Base-by-base conservation (phyloP, 2,113 vertebrate genomes). In the Axis porcinus region DNA sequence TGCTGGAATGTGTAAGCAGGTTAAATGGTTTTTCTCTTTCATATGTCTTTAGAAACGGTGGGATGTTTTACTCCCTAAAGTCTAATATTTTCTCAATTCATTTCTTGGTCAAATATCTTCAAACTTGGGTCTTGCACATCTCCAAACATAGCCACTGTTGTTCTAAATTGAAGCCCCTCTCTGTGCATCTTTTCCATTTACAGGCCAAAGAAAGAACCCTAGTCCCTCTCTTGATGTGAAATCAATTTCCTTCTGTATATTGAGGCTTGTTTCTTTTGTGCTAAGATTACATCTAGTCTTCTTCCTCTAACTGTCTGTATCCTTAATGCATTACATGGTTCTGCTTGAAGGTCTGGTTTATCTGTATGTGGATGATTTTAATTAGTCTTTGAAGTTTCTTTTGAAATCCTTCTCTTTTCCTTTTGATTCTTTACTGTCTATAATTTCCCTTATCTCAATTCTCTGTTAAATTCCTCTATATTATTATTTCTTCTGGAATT, bases 231-330 rank as follows among this genome's bases (percentile, higher is more conserved):
- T 94, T 96, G 96, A 98, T 97, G 95, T 97, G 96, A 95, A 98
- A 97, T 98, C 97, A 97, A 97, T 98, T 98, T 98, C 94, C 96
- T 94, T 81, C 95, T 94, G 97, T 96, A 95, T 97, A 96, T 47
- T 54, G 92, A 96, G 40, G 5, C 97, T 97, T 97, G 97, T 96
- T 98, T 97, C 96, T 92, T 94, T 98, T 96, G 88, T 95, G 92
- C 96, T 95, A 86, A 97, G 97, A 98, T 98, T 97, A 94, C 78
- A 97, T 98, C 97, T 98, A 82, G 90, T 94, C 92, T 87, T 97
- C 95, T 93, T 96, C 96, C 96, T 94, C 89, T 79, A 82, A 54
- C 91, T 95, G 81, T 92, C 96, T 97, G 81, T 97, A 87, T 90
- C 96, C 76, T 55, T 96, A 97, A 96, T 96, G 94, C 87, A 78